Percentiles rank a stretch among this genome's conserved stretches.
Evolutionary conservation across 2,113 vertebrate species (phyloP).

Genomic region (Prionailurus viverrinus): DNA sequence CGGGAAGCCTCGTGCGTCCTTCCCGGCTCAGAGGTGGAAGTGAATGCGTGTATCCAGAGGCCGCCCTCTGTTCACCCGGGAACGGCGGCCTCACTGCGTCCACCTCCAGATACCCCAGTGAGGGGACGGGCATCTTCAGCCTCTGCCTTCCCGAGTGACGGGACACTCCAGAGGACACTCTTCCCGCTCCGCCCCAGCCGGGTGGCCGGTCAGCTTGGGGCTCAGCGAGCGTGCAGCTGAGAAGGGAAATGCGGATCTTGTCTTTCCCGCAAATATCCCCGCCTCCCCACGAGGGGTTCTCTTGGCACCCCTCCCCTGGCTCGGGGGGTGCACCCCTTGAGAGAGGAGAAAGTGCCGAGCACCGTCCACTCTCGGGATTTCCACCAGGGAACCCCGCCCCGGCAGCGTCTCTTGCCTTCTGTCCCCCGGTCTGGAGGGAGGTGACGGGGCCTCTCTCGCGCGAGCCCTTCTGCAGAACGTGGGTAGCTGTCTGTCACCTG

Average conservation of each 20-base stretch:
- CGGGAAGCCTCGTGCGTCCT: neutral
- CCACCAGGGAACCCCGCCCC: rapidly evolving
- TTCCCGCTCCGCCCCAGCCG: rapidly evolving
- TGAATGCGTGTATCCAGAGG: neutral
- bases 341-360: neutral
- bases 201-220: neutral
- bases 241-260: neutral
- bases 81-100: neutral
- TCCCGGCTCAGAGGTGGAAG: neutral
- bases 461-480: neutral
- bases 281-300: neutral
- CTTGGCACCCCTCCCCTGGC: no score
- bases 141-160: neutral
- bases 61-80: neutral
- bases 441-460: neutral
- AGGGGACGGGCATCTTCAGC: no score
- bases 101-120: neutral
- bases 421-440: neutral
- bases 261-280: neutral
- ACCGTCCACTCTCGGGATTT: no score
- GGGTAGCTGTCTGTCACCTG: neutral
- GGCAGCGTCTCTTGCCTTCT: neutral
- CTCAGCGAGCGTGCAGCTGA: neutral
- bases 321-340: neutral
- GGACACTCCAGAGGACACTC: neutral